Conservation (phyloP, 2,888 invertebrate genomes). For the Drosophila pseudotalamancana region DNA sequence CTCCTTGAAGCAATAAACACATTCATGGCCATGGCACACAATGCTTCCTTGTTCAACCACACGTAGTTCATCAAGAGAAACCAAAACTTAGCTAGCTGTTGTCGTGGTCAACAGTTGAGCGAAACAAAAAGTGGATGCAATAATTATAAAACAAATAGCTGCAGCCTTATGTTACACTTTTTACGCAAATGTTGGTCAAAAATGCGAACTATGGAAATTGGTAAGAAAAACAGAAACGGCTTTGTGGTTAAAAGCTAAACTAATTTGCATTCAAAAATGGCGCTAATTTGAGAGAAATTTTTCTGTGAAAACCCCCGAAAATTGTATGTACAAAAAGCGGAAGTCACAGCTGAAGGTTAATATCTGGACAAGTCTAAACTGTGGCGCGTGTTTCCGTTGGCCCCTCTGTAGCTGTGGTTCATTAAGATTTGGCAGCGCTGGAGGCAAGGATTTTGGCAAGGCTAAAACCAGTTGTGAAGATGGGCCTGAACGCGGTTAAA, state of each 20-base stretch:
- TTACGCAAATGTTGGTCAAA: conserved; percentile 20
- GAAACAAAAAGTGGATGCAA: conserved; percentile 15
- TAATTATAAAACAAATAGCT: conserved; percentile 25
- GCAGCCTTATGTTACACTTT: conserved; percentile 15
- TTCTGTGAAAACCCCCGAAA: conserved; percentile 43
- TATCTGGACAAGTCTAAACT: conserved; percentile 28
- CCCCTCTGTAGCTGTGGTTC: conserved; percentile 34
- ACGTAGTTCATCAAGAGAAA: too few relatives aligned
- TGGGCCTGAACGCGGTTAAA: conserved; percentile 42
- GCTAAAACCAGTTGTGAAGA: conserved; percentile 61
- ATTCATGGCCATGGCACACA: conserved; percentile 37
- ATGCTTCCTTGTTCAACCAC: conserved; percentile 27
- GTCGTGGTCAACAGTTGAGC: conserved; percentile 14
- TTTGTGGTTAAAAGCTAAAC: conserved; percentile 61
- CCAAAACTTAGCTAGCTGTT: too few relatives aligned
- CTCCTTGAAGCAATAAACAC: too few relatives aligned
- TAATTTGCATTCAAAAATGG: conserved; percentile 72
- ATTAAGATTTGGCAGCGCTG: conserved; percentile 59
- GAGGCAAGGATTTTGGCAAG: conserved; percentile 64
- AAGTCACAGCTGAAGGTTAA: conserved; percentile 39
- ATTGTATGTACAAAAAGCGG: conserved; percentile 46
- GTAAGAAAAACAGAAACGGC: conserved; percentile 53
- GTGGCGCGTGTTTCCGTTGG: conserved; percentile 56
- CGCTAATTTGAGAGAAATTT: conserved; percentile 73
- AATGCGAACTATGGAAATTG: conserved; percentile 46